Conservation (phyloP, 2,797 vertebrate genomes). For the Adelosebastes latens region DNA sequence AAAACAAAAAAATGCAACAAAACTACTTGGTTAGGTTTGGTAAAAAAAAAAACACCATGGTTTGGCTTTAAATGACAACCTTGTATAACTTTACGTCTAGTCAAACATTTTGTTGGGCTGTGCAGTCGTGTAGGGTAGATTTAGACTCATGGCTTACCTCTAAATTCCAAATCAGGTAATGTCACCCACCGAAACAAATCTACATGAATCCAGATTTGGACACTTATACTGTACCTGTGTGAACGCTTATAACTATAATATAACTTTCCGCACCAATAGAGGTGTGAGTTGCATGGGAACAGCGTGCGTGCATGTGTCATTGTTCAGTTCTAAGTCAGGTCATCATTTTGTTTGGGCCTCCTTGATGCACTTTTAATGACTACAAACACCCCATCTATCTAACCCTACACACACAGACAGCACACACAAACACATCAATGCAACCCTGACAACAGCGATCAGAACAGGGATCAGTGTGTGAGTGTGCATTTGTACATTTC, state of each 20-base stretch:
- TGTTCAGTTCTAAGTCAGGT: neutral
- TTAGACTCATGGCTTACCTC: too few relatives aligned
- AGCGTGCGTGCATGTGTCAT: neutral
- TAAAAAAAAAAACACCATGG: too few relatives aligned
- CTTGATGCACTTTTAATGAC: neutral
- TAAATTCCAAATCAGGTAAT: too few relatives aligned
- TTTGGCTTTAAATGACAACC: too few relatives aligned
- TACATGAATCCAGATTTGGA: neutral
- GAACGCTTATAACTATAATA: neutral
- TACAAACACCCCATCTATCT: neutral
- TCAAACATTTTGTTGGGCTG: too few relatives aligned
- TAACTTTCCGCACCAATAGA: neutral
- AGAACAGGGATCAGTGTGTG: neutral
- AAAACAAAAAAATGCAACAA: too few relatives aligned
- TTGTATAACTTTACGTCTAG: too few relatives aligned
- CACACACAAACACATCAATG: neutral
- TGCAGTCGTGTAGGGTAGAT: too few relatives aligned
- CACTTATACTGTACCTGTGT: neutral
- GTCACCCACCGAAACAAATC: neutral
- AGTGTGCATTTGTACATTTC: neutral
- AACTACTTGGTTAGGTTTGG: too few relatives aligned
- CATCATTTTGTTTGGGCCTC: neutral
- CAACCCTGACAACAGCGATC: neutral
- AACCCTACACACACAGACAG: neutral
- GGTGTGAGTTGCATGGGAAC: neutral